Percentiles rank a stretch among this genome's conserved stretches.
Conservation (phyloP, 1,140 invertebrate genomes). For the Oscheius sp. region DNA sequence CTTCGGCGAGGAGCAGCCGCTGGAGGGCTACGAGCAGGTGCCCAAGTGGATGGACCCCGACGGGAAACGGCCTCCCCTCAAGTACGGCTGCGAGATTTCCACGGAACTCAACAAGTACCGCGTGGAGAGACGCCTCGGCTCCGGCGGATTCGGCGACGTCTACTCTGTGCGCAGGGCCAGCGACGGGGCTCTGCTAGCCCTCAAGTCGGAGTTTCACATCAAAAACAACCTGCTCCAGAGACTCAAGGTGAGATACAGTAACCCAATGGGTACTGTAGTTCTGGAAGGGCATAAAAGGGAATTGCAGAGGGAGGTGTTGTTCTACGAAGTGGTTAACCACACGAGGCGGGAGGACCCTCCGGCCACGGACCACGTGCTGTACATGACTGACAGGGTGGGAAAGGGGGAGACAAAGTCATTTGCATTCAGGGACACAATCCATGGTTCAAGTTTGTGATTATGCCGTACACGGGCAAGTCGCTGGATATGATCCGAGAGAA, state of each 20-base stretch:
- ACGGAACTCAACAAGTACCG: not conserved
- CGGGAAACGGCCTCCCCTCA: not conserved
- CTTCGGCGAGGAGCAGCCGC: not conserved
- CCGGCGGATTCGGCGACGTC: not conserved
- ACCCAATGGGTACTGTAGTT: too few species aligned
- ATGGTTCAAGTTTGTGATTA: not conserved
- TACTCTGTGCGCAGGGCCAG: not conserved
- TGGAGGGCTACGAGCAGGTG: not conserved
- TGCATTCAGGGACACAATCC: not conserved
- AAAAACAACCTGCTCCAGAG: not conserved
- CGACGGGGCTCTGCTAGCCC: not conserved
- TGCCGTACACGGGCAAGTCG: not conserved
- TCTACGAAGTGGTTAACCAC: not conserved
- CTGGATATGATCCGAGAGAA: not conserved
- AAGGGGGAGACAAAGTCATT: too few species aligned
- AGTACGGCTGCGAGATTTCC: not conserved
- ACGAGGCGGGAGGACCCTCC: not conserved
- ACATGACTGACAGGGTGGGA: not conserved
- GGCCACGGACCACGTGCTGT: not conserved
- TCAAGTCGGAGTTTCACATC: not conserved
- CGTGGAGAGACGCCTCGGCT: not conserved
- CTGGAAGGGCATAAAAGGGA: too few species aligned
- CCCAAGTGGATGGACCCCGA: not conserved
- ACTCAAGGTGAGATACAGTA: too few species aligned
- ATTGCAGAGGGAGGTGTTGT: not conserved